Evolutionary conservation across 2,113 vertebrate genomes (phyloP), one percentile per base, ranked within the genome.

Genomic region (Etia nguti): DNA sequence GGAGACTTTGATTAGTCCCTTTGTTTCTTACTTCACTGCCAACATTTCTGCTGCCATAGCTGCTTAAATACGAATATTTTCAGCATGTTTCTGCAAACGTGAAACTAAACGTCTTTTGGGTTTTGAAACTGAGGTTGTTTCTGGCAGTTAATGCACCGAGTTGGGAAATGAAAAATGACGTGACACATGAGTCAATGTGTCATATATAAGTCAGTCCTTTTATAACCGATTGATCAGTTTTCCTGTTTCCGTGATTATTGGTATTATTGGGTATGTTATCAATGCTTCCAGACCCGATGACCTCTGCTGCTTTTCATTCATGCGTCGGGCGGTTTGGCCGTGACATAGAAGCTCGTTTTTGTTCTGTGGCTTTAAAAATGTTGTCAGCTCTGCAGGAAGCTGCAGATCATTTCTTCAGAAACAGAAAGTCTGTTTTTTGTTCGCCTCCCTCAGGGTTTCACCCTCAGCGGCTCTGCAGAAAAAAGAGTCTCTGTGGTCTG

Each of bases 281-380:
- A 11, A 0, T 0, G 24, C 34, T 38, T 22, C 10, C 34, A 10
- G 16, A 31, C 16, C 1, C 3, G 16, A 2, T 10, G 29, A 4
- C 5, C 9, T 8, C 10, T 1, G 34, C 41, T 75, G 24, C 9
- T 20, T 48, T 16, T 50, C 46, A 16, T 3, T 16, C 41, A 43
- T 43, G 12, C 11, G 2, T 43, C n/a, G 0, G 18, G 2, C n/a
- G 62, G 11, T 15, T 43, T 15, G 8, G 38, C n/a, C 22, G 36
- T 68, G 62, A 41, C 24, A 24, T 0, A 38, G 43, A 46, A 41
- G 11, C 62, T 22, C 11, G 7, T 70, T 70, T 41, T 70, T 3
- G 1, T 20, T 29, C 22, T 1, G 43, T 9, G 70, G 41, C 43
- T 75, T 48, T 75, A 75, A 18, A 16, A 48, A 48, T 6, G 9